phyloP scores from a whole-genome alignment of 2,797 vertebrate genomes.

The Liasis olivaceus region DNA sequence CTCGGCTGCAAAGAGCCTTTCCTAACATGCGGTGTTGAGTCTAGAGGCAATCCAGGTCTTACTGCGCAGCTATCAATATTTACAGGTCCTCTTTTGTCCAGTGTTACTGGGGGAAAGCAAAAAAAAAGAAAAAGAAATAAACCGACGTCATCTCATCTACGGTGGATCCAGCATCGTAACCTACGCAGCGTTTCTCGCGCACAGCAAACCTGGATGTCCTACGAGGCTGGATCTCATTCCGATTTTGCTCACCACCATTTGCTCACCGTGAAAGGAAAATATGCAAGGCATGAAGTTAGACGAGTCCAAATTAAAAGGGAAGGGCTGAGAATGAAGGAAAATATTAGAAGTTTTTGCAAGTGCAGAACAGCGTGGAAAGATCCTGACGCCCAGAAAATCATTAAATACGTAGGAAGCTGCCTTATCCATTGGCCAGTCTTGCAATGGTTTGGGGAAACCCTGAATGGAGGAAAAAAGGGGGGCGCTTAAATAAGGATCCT shows the following conservation, averaged over 20 bases:
- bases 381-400: not conserved
- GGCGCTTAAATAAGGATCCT: too few species aligned
- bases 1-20: not conserved
- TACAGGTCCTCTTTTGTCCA: not conserved
- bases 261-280: not conserved
- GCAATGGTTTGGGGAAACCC: not conserved
- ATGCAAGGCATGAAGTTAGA: not conserved
- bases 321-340: not conserved
- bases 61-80: not conserved
- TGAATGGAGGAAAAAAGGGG: not conserved
- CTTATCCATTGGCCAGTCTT: not conserved
- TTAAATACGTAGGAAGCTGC: not conserved
- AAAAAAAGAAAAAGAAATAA: not conserved
- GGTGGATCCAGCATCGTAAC: not conserved
- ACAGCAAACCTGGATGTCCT: not conserved
- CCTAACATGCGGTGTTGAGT: fast-evolving
- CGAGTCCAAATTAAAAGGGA: not conserved
- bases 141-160: not conserved
- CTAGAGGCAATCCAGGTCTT: not conserved
- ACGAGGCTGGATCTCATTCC: not conserved
- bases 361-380: not conserved
- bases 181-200: not conserved
- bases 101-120: not conserved
- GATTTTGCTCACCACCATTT: not conserved
- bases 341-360: not conserved